phyloP scores from a whole-genome alignment of 2,888 invertebrate genomes.

The Aethes cnicana region DNA sequence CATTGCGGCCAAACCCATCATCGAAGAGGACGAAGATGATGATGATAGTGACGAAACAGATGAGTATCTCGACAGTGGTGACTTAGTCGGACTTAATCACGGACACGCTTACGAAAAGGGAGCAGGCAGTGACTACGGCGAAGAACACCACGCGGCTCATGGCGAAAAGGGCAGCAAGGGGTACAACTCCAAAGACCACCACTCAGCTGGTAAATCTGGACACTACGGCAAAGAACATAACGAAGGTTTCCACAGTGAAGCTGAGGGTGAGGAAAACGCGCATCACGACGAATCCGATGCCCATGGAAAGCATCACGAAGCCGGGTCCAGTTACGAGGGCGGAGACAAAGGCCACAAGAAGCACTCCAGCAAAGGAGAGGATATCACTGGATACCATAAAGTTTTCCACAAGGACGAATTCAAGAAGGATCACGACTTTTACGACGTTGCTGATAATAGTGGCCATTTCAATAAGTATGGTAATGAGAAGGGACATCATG shows the following conservation, averaged over 20 bases:
- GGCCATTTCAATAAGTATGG: constrained; percentile 86
- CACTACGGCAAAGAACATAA: constrained; percentile 78
- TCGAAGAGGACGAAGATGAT: constrained; percentile 56
- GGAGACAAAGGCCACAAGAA: constrained; percentile 82
- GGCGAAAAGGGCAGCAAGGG: constrained; percentile 83
- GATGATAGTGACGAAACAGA: constrained; percentile 48
- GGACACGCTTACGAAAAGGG: constrained; percentile 60
- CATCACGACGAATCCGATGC: constrained; percentile 79
- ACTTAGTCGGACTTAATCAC: constrained; percentile 42
- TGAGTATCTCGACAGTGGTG: constrained; percentile 39
- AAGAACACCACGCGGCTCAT: constrained; percentile 71
- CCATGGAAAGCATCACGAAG: constrained; percentile 80
- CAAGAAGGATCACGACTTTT: constrained; percentile 89
- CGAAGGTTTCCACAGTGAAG: constrained; percentile 78
- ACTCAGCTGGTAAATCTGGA: constrained; percentile 81
- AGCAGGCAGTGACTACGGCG: constrained; percentile 73
- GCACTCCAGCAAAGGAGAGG: constrained; percentile 86
- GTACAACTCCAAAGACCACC: constrained; percentile 76
- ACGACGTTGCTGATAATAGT: constrained; percentile 86
- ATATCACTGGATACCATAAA: constrained; percentile 87
- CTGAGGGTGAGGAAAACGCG: constrained; percentile 78
- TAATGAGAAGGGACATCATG: constrained; percentile 78
- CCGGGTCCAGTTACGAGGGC: constrained; percentile 79
- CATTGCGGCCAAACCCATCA: constrained; percentile 59
- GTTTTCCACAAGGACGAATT: constrained; percentile 89